phyloP scores from a whole-genome alignment of 35 echinoderm and acorn worm species.

The Ophioderma brevispina region DNA sequence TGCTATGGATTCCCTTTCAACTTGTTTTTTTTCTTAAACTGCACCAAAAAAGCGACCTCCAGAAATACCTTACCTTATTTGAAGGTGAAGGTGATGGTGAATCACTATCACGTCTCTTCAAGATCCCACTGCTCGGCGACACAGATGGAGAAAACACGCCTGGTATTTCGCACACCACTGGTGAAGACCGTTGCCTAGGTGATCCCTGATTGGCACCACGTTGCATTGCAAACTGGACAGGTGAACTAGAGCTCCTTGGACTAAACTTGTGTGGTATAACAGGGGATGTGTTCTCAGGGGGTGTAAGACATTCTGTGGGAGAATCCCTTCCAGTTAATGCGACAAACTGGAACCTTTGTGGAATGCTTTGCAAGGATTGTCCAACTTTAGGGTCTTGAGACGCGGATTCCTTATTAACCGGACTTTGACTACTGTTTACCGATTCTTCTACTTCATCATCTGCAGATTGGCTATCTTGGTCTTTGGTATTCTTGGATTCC shows the following conservation, averaged over 20 bases:
- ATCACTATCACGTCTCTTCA: constrained; percentile 78
- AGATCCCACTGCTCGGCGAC: constrained; percentile 85
- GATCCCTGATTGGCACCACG: background rate
- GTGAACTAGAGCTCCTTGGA: constrained; percentile 44
- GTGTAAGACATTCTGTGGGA: background rate
- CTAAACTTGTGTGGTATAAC: constrained; percentile 71
- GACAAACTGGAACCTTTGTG: background rate
- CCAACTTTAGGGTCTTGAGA: background rate
- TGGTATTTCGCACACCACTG: constrained; percentile 51
- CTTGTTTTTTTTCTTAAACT: too few species aligned
- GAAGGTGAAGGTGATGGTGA: constrained; percentile 82
- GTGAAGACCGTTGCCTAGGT: constrained; percentile 23
- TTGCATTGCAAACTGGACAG: constrained; percentile 10
- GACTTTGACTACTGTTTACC: constrained; percentile 70
- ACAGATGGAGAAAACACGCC: constrained; percentile 74
- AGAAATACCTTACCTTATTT: constrained; percentile 85
- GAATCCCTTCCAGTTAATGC: background rate
- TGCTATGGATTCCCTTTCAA: too few species aligned
- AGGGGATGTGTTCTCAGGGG: constrained; percentile 39
- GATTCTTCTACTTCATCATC: constrained; percentile 27
- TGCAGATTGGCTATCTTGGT: too few species aligned
- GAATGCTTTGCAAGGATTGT: constrained; percentile 14
- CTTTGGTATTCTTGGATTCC: too few species aligned
- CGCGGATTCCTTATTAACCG: background rate
- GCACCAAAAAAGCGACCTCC: too few species aligned